A percentile compares a stretch with the other conserved stretches of the same genome.
Conservation (phyloP, 2,797 vertebrate genomes). For the Parauchenoglanis ngamensis region DNA sequence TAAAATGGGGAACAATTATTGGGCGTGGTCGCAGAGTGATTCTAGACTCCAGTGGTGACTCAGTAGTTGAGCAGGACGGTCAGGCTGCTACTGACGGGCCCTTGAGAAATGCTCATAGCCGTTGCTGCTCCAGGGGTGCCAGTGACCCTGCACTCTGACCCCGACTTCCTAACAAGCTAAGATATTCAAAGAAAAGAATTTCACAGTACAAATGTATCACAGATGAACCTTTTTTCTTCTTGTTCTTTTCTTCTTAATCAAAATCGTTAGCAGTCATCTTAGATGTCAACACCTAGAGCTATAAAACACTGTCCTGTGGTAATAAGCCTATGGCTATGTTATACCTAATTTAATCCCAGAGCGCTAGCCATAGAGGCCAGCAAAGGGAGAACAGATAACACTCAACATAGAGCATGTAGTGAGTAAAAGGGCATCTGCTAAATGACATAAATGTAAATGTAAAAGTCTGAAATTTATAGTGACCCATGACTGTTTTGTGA, state of each 20-base stretch:
- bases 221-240: neutral
- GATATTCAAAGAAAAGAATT: neutral
- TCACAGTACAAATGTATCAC: too few relatives aligned
- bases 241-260: neutral
- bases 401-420: neutral
- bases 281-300: neutral
- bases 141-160: neutral
- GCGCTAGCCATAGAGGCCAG: neutral
- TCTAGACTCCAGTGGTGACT: neutral
- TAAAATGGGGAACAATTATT: neutral
- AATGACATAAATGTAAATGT: too few relatives aligned
- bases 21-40: neutral
- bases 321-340: neutral
- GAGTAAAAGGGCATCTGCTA: neutral
- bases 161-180: neutral
- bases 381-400: neutral
- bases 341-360: neutral
- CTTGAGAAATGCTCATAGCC: neutral
- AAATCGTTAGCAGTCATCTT: neutral
- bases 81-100: too few relatives aligned
- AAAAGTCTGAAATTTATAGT: neutral
- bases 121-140: too few relatives aligned
- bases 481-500: neutral
- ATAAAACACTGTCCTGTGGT: neutral
- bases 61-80: neutral